Evolutionary conservation across 2,888 invertebrate genomes (phyloP).

Genomic region (Physocephala rufipes): DNA sequence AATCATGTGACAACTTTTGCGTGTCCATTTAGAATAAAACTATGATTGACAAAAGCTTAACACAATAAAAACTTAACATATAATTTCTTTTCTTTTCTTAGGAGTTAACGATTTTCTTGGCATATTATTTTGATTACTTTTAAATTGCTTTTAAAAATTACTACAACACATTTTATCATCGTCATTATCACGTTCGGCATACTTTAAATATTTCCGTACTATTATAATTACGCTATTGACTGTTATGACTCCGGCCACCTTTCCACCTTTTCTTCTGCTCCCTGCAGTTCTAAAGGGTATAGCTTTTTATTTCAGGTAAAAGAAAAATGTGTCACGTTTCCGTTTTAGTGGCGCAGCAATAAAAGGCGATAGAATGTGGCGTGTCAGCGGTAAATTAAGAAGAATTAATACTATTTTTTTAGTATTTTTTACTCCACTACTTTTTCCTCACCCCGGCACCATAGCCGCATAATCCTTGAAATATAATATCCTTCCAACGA

Average conservation of each 20-base stretch:
- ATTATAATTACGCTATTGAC: too few relatives aligned
- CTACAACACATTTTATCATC: not conserved
- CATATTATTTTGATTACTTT: not conserved
- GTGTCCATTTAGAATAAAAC: too few relatives aligned
- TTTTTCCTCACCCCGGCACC: not conserved
- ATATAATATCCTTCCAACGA: too few relatives aligned
- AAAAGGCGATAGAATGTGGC: conserved; percentile 2
- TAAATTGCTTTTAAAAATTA: not conserved
- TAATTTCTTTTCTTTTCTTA: too few relatives aligned
- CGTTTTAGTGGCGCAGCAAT: conserved; percentile 8
- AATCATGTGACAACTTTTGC: too few relatives aligned
- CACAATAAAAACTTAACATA: too few relatives aligned
- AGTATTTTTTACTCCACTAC: not conserved
- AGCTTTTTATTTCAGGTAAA: not conserved
- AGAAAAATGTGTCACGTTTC: conserved; percentile 9
- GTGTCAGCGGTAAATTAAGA: not conserved
- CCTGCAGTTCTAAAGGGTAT: not conserved
- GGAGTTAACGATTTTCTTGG: too few relatives aligned
- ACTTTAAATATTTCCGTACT: not conserved
- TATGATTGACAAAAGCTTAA: too few relatives aligned
- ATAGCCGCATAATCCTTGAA: not conserved
- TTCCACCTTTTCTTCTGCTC: not conserved
- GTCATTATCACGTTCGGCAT: not conserved
- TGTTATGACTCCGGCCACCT: not conserved
- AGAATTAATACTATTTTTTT: not conserved